Percentiles rank a stretch among this genome's conserved stretches.
Evolutionary conservation across 1,140 invertebrate genomes (phyloP).

Genomic region (Atta cephalotes): DNA sequence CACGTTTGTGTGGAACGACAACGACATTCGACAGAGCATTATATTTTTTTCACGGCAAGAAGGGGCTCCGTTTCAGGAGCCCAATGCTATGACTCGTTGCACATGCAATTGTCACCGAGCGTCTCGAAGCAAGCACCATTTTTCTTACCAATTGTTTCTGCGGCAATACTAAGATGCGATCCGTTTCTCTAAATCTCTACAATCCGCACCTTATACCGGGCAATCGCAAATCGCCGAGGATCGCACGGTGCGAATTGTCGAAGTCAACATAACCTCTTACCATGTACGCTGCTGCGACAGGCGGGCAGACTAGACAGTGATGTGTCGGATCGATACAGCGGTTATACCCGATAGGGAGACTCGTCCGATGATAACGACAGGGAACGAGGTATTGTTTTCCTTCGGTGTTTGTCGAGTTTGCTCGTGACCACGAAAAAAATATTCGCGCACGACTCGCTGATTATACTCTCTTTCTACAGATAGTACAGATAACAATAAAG

Average conservation of each 20-base stretch:
- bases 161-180: not conserved
- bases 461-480: not conserved
- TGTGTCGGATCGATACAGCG: conserved; percentile 32
- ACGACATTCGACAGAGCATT: conserved; percentile 68
- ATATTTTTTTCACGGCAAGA: conserved; percentile 28
- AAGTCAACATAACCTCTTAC: conserved; percentile 50
- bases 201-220: not conserved
- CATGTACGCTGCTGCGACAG: not conserved
- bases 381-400: not conserved
- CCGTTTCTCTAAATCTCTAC: too few relatives aligned
- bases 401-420: not conserved
- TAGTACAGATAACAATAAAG: conserved; percentile 3
- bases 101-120: not conserved
- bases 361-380: not conserved
- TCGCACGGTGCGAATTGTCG: not conserved
- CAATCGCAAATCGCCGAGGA: not conserved
- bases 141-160: not conserved
- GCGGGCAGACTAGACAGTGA: not conserved
- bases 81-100: not conserved
- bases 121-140: not conserved
- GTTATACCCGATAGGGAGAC: not conserved
- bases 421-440: not conserved
- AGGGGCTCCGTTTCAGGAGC: not conserved
- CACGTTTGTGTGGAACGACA: conserved; percentile 64
- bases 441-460: not conserved